Percentiles rank a stretch among this genome's conserved stretches.
Conservation (phyloP, 2,888 invertebrate genomes). For the Alloscopus bannaensis region DNA sequence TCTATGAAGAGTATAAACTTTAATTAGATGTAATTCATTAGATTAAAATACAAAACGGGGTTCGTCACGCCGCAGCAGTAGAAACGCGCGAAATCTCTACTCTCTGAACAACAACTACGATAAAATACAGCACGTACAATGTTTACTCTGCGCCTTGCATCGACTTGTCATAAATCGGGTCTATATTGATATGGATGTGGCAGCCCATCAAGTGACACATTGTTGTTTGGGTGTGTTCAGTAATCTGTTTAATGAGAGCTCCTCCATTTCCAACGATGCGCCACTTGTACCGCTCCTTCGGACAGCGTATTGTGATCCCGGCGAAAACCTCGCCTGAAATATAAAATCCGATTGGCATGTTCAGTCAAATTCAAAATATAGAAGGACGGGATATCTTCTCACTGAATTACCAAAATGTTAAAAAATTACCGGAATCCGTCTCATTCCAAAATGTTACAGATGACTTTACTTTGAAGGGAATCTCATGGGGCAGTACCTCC, state of each 20-base stretch:
- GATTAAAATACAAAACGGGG: too few relatives aligned
- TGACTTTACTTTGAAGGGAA: conserved; percentile 87
- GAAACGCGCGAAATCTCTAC: too few relatives aligned
- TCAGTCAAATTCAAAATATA: background rate
- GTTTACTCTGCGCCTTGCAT: too few relatives aligned
- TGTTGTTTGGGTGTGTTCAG: conserved; percentile 80
- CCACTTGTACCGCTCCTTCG: conserved; percentile 80
- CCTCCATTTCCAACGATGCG: conserved; percentile 83
- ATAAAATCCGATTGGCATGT: background rate
- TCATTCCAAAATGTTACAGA: conserved; percentile 80
- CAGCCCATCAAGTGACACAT: conserved; percentile 82
- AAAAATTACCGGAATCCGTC: conserved; percentile 68
- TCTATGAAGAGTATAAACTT: too few relatives aligned
- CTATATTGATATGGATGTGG: conserved; percentile 77
- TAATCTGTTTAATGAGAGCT: conserved; percentile 83
- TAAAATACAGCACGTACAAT: too few relatives aligned
- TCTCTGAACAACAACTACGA: too few relatives aligned
- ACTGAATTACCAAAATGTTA: background rate
- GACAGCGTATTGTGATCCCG: conserved; percentile 81
- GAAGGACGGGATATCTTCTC: too few relatives aligned
- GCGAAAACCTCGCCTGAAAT: conserved; percentile 73
- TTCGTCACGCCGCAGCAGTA: too few relatives aligned
- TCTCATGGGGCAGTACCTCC: conserved; percentile 88
- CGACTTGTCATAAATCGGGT: conserved; percentile 61
- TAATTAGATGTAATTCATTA: too few relatives aligned